Evolutionary conservation across 2,113 vertebrate genomes (phyloP).

Genomic region (Athene noctua): DNA sequence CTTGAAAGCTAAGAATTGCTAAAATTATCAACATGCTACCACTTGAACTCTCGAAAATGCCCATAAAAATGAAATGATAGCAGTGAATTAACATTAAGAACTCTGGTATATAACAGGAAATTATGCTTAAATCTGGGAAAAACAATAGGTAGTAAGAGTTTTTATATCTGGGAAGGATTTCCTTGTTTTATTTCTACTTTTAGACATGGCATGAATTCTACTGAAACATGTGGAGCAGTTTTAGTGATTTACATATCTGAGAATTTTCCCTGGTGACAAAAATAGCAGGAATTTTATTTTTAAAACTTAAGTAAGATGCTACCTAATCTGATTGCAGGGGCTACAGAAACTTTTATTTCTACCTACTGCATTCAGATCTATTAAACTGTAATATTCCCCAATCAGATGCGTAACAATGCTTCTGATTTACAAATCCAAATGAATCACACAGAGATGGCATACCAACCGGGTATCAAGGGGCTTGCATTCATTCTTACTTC

Average conservation of each 20-base stretch:
- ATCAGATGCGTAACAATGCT: not conserved
- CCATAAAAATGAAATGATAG: not conserved
- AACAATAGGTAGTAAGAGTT: not conserved
- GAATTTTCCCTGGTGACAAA: not conserved
- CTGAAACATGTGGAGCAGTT: not conserved
- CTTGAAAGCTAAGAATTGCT: not conserved
- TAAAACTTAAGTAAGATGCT: not conserved
- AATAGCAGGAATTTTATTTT: constrained; percentile 3
- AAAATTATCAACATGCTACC: not conserved
- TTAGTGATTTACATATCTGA: constrained; percentile 1
- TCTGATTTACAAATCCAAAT: not conserved
- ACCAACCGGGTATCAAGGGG: not conserved
- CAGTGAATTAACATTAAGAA: not conserved
- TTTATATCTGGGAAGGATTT: constrained; percentile 40
- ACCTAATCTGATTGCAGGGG: not conserved
- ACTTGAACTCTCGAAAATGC: not conserved
- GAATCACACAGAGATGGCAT: not conserved
- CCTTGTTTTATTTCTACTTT: not conserved
- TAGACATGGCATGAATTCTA: not conserved
- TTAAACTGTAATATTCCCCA: not conserved
- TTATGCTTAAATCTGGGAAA: not conserved
- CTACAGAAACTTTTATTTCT: not conserved
- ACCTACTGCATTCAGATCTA: not conserved
- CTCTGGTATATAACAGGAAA: not conserved
- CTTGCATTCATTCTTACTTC: not conserved